Evolutionary conservation across 2,797 vertebrate genomes (phyloP), one percentile per base, ranked within the genome.

Genomic region (Phataginus tetradactyla): DNA sequence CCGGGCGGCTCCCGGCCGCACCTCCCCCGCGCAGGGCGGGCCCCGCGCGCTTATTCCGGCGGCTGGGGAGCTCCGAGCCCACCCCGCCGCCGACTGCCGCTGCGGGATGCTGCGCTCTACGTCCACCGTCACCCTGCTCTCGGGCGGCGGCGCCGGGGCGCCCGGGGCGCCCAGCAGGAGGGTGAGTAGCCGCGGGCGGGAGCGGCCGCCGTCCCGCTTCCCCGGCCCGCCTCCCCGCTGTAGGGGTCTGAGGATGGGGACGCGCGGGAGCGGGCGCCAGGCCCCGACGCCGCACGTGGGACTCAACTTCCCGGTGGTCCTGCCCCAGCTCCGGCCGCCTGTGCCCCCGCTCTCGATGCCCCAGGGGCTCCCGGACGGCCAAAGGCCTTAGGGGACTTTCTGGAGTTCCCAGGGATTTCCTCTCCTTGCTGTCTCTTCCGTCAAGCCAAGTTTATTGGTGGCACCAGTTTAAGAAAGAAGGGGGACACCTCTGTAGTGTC

Each of bases 101-200:
- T 39, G n/a, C 79, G 90, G 81, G 94, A 98, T 98, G 98, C 97
- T 98, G 98, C 98, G 98, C 93, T 98, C 98, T 95, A 98, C 98
- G 91, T 98, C 98, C 79, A 98, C 98, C 13, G 97, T 98, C 93
- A 98, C 97, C 34, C 95, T 98, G 96, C 98, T 98, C 68, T 83
- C 98, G 0, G 98, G 96, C 42, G 55, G 97, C 85, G 80, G 96
- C 75, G 83, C 96, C 88, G 51, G 68, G 75, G 32, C 94, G 7
- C 84, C 96, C 45, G 97, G 89, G 96, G 18, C 92, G 57, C 93
- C 96, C 68, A 94, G 92, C 95, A 95, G 95, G 89, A 96, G 89
- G 98, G 98, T 98, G 97, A 98, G 98, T 98, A 96, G 97, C 53
- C 64, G 34, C 18, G 29, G 53, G 17, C 15, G 2, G 39, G 59